Conservation (phyloP, 2,113 vertebrate genomes). For the Mobula birostris region DNA sequence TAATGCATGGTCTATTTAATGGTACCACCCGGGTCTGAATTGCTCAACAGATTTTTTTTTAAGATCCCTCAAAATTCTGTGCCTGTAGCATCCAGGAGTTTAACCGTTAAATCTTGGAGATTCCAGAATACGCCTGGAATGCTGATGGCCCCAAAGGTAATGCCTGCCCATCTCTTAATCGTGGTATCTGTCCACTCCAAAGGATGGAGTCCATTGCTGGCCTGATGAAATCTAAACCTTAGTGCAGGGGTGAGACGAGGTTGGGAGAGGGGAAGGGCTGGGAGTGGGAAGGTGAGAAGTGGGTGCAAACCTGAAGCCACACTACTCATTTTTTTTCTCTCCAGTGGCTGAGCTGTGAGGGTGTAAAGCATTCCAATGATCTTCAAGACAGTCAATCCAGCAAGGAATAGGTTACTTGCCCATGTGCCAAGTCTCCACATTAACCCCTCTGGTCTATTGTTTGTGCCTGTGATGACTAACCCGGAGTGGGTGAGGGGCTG, state of each 20-base stretch:
- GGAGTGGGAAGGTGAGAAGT: background rate
- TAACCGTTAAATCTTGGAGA: background rate
- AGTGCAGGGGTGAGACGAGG: too few relatives aligned
- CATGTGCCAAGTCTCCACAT: background rate
- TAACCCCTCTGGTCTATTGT: conserved; percentile 28
- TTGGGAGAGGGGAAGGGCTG: background rate
- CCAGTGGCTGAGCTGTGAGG: background rate
- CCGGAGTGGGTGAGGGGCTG: conserved; percentile 25
- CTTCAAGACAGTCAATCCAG: background rate
- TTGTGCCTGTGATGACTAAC: conserved; percentile 7
- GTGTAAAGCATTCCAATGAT: background rate
- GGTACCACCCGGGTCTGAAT: too few relatives aligned
- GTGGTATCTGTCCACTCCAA: background rate
- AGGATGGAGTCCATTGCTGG: background rate
- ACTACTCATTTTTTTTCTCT: background rate
- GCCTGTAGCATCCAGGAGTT: background rate
- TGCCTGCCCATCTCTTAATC: background rate
- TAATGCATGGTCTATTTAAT: too few relatives aligned
- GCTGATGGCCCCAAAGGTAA: background rate
- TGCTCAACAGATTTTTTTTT: background rate
- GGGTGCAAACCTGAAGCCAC: background rate
- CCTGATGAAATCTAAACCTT: background rate
- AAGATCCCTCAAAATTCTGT: background rate
- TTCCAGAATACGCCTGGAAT: background rate
- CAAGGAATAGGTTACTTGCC: conserved; percentile 3